These are phyloP conservation scores for Hypothenemus hampei DNA, from an alignment of 1,140 invertebrate species.

Conservation along the genomic window DNA sequence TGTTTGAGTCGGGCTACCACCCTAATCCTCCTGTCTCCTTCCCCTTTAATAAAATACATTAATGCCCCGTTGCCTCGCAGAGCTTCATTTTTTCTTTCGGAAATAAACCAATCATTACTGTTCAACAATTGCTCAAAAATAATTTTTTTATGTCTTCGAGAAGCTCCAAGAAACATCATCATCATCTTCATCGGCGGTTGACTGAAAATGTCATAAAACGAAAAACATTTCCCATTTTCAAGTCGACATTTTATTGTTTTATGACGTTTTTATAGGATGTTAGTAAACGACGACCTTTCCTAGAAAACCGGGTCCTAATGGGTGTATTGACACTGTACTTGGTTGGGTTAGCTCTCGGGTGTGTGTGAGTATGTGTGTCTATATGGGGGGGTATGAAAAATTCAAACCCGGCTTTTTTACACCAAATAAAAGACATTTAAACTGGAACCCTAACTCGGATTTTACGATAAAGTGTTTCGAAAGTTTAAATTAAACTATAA, in stretches of 20 bases:
- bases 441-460: too few species aligned
- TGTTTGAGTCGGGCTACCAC: constrained; percentile 34
- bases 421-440: too few species aligned
- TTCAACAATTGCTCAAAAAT: too few species aligned
- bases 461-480: too few species aligned
- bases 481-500: too few species aligned
- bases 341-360: too few species aligned
- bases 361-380: background rate
- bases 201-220: too few species aligned
- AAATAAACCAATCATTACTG: background rate
- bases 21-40: constrained; percentile 34
- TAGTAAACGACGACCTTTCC: constrained; percentile 5
- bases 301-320: constrained; percentile 14
- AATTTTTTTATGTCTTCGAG: too few species aligned
- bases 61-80: constrained; percentile 23
- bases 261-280: constrained; percentile 12
- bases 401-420: too few species aligned
- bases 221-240: constrained; percentile 1
- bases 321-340: constrained; percentile 13
- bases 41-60: constrained; percentile 29
- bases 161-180: too few species aligned
- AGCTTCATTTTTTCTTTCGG: constrained; percentile 11
- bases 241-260: constrained; percentile 8
- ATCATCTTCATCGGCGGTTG: too few species aligned
- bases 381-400: too few species aligned